These are phyloP conservation scores for Melanotaenia boesemani DNA, from an alignment of 2,797 vertebrate genomes.

Conservation along the genomic window DNA sequence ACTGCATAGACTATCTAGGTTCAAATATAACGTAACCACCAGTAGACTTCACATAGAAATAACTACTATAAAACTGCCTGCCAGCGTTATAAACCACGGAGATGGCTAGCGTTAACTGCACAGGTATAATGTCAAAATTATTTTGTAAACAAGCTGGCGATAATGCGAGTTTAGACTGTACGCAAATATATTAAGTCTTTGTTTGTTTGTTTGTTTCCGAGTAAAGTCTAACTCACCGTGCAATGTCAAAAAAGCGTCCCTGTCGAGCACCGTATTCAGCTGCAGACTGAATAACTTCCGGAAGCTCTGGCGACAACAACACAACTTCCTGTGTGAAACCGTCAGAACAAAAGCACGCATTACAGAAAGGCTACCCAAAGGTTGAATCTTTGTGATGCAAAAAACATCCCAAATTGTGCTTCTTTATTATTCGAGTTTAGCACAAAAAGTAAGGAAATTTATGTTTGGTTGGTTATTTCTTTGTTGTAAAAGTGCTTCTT, in stretches of 20 bases:
- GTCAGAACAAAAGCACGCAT: constrained; percentile 24
- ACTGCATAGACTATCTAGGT: neutral
- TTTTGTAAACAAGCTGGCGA: neutral
- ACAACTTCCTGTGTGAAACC: neutral
- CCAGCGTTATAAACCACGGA: constrained; percentile 1
- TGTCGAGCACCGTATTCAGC: neutral
- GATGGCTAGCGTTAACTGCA: constrained; percentile 31
- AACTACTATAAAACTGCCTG: neutral
- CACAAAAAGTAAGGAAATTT: too few relatives aligned
- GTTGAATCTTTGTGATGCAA: neutral
- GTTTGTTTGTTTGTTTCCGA: neutral
- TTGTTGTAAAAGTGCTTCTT: too few relatives aligned
- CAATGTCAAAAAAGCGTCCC: neutral
- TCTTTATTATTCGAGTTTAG: too few relatives aligned
- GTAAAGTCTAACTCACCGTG: constrained; percentile 12
- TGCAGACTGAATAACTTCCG: constrained; percentile 15
- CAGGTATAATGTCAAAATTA: neutral
- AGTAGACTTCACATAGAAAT: neutral
- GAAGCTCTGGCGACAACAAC: neutral
- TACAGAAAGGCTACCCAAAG: neutral
- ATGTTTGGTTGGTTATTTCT: too few relatives aligned
- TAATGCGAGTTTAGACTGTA: neutral
- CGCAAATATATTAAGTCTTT: neutral
- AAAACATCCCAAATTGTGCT: too few relatives aligned
- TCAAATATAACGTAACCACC: neutral